Conservation (phyloP, 1,140 invertebrate genomes). For the Theocolax elegans region DNA sequence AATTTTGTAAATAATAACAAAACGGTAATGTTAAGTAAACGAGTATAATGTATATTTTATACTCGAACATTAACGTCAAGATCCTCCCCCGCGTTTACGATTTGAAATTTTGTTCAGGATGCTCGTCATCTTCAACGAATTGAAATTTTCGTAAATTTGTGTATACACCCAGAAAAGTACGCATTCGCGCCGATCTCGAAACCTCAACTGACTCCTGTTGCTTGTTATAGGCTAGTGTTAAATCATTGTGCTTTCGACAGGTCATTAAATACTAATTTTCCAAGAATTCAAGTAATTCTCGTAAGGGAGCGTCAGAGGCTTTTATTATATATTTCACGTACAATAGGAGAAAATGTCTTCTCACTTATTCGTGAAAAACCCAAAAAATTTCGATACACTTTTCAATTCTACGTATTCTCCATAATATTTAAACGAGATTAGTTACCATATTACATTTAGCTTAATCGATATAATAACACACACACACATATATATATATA, state of each 20-base stretch:
- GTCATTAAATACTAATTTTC: constrained; percentile 14
- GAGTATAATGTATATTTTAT: constrained; percentile 16
- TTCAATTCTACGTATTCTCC: not conserved
- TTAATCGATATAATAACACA: no score
- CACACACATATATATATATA: no score
- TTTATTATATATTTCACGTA: no score
- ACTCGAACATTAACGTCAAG: constrained; percentile 11
- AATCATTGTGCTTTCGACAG: not conserved
- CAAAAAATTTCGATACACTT: not conserved
- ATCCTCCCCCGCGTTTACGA: constrained; percentile 22
- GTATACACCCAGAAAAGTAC: no score
- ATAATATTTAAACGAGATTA: no score
- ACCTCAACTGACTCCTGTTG: not conserved
- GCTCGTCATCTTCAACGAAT: constrained; percentile 1
- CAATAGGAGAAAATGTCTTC: no score
- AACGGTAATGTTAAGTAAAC: not conserved
- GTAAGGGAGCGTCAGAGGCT: not conserved
- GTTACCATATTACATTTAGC: no score
- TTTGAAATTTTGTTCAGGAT: not conserved
- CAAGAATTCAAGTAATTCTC: not conserved
- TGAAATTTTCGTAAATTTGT: not conserved
- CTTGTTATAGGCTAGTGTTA: not conserved
- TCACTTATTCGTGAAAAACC: no score
- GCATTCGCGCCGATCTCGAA: not conserved
- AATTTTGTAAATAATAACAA: constrained; percentile 1